A percentile compares a stretch with the other conserved stretches of the same genome.
phyloP scores from a whole-genome alignment of 2,797 vertebrate genomes.

The Alexandromys oeconomus region DNA sequence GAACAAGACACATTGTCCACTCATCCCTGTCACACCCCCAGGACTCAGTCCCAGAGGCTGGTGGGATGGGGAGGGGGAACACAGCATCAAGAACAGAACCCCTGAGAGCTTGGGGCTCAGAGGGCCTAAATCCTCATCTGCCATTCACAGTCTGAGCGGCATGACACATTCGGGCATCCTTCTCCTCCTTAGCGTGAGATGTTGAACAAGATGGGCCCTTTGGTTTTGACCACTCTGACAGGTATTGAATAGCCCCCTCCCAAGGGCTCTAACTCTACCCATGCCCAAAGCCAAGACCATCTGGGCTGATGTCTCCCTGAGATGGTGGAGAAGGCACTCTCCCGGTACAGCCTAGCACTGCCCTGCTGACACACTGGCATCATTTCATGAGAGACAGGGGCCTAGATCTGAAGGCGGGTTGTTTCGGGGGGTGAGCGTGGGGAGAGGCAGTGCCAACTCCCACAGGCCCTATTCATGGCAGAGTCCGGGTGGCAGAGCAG shows the following conservation, averaged over 20 bases:
- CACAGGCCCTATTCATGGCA: constrained; percentile 8
- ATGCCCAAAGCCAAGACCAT: constrained; percentile 1
- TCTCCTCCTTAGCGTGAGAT: not conserved
- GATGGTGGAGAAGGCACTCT: not conserved
- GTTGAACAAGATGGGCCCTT: not conserved
- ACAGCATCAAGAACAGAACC: not conserved
- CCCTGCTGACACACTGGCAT: constrained; percentile 72
- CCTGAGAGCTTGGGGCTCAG: not conserved
- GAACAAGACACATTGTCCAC: constrained; percentile 78
- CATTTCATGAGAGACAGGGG: constrained; percentile 56
- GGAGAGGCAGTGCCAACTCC: constrained; percentile 73
- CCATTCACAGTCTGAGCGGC: not conserved
- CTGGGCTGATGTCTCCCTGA: not conserved
- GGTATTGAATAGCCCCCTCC: not conserved
- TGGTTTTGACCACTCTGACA: constrained; percentile 15
- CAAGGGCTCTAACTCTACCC: not conserved
- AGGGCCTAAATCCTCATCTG: not conserved
- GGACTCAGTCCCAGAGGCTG: constrained; percentile 23
- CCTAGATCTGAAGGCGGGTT: constrained; percentile 44
- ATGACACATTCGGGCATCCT: not conserved
- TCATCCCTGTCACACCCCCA: not conserved
- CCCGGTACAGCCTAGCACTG: constrained; percentile 66
- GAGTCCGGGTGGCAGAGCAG: constrained; percentile 53
- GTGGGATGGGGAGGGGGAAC: not conserved
- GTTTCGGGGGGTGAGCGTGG: not conserved